Evolutionary conservation across 2,797 vertebrate genomes (phyloP).

Genomic region (Kryptopterus vitreolus): DNA sequence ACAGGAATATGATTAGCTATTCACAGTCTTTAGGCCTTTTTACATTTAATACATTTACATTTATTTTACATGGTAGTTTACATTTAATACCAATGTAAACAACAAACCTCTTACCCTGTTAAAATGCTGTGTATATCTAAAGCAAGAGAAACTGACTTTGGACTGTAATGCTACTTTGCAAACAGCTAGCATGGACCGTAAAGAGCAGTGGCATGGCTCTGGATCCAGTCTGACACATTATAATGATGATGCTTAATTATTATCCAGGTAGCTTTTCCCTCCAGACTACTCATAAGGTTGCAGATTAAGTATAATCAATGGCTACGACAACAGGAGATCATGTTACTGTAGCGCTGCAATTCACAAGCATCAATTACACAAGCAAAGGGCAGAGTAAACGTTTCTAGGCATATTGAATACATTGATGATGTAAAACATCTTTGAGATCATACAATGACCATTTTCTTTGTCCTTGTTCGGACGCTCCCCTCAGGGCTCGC

Average conservation of each 20-base stretch:
- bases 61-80: too few relatives aligned
- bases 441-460: not conserved
- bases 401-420: not conserved
- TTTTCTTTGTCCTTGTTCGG: too few relatives aligned
- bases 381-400: not conserved
- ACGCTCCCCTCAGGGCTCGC: too few relatives aligned
- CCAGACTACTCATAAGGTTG: not conserved
- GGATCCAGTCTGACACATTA: constrained; percentile 15
- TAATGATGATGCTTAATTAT: constrained; percentile 13
- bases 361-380: not conserved
- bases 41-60: too few relatives aligned
- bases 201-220: constrained; percentile 16
- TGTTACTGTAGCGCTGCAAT: not conserved
- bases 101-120: not conserved
- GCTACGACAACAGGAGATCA: not conserved
- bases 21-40: not conserved
- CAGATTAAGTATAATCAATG: not conserved
- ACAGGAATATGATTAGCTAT: not conserved
- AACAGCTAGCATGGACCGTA: constrained; percentile 1
- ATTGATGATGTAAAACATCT: not conserved
- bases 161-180: constrained; percentile 6
- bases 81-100: too few relatives aligned
- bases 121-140: constrained; percentile 17
- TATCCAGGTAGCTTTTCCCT: not conserved
- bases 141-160: constrained; percentile 37